Percentiles rank a stretch among this genome's conserved stretches.
These are phyloP conservation scores for Thermophis baileyi DNA, from an alignment of 2,113 vertebrate genomes.

Conservation along the genomic window DNA sequence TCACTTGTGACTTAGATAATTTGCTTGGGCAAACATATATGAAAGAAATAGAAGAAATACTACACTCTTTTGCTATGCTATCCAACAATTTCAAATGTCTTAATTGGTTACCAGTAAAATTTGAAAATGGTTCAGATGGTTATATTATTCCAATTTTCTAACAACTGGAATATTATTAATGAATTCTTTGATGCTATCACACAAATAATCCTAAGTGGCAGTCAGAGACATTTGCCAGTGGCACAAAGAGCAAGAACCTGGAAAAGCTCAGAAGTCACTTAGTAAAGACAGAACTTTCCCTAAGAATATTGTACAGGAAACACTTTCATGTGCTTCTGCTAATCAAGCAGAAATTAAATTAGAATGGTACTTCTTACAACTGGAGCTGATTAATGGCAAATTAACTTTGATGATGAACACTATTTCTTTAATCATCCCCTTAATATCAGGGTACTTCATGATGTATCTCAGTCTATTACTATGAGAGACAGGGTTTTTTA, in stretches of 20 bases:
- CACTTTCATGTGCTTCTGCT: neutral
- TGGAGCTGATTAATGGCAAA: neutral
- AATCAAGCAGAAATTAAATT: conserved; percentile 4
- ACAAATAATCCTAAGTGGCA: neutral
- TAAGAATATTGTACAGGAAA: neutral
- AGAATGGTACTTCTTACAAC: neutral
- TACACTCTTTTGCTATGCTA: neutral
- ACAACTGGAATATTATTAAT: conserved; percentile 3
- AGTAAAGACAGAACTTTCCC: neutral
- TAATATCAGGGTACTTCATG: too few relatives aligned
- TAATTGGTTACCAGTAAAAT: neutral
- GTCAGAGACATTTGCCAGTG: neutral
- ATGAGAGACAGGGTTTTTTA: neutral
- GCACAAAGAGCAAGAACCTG: neutral
- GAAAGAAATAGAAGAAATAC: neutral
- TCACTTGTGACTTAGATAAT: neutral
- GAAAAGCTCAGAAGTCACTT: neutral
- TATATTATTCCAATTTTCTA: neutral
- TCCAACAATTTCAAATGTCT: neutral
- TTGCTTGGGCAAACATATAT: neutral
- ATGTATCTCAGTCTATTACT: neutral
- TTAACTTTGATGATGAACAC: neutral
- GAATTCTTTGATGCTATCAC: neutral
- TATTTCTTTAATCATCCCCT: neutral
- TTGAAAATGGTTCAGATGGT: neutral